Conservation (phyloP, 2,888 invertebrate genomes). For the Callimorpha dominula region DNA sequence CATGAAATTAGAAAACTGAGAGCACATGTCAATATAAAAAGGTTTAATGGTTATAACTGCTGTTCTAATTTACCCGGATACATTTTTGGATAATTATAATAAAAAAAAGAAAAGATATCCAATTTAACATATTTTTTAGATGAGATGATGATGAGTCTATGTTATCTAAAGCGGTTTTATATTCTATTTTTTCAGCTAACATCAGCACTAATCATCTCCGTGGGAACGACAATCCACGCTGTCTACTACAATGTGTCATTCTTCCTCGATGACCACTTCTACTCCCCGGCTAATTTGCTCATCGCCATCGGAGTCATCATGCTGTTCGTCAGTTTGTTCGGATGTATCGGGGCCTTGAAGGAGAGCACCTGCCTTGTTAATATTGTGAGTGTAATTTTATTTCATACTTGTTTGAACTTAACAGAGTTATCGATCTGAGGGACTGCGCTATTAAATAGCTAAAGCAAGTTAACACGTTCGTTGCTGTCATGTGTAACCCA, state of each 20-base stretch:
- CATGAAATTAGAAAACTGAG: too few relatives aligned
- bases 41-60: too few relatives aligned
- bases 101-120: too few relatives aligned
- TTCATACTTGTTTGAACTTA: not conserved
- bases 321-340: constrained; percentile 95
- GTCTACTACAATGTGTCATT: constrained; percentile 91
- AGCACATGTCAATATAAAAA: too few relatives aligned
- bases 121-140: not conserved
- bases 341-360: constrained; percentile 95
- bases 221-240: constrained; percentile 90
- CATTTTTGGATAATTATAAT: too few relatives aligned
- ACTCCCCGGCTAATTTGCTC: constrained; percentile 93
- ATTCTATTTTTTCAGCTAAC: constrained; percentile 87
- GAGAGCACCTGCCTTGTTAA: constrained; percentile 95
- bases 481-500: not conserved
- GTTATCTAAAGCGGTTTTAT: not conserved
- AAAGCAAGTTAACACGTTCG: not conserved
- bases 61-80: too few relatives aligned
- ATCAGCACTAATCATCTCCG: constrained; percentile 90
- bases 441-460: not conserved
- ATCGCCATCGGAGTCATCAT: constrained; percentile 94
- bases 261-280: constrained; percentile 92
- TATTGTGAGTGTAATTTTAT: constrained; percentile 84
- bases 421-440: not conserved
- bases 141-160: not conserved